Evolutionary conservation across 1,140 invertebrate species (phyloP).

Genomic region (Arctopsyche grandis): DNA sequence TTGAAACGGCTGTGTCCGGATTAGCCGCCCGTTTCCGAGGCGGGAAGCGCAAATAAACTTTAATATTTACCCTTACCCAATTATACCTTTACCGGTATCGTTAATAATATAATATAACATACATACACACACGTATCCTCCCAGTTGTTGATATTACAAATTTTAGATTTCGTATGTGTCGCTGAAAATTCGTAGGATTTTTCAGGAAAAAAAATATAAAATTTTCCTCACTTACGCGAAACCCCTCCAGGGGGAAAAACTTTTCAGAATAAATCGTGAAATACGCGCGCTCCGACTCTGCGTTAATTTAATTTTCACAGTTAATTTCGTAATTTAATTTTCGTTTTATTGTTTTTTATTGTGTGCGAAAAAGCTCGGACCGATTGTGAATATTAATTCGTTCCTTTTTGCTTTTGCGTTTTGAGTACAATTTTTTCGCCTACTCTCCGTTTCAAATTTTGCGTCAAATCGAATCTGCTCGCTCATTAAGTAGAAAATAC

Average conservation of each 20-base stretch:
- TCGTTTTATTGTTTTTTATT: conserved; percentile 24
- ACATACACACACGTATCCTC: neutral
- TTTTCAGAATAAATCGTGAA: conserved; percentile 24
- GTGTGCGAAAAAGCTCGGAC: conserved; percentile 30
- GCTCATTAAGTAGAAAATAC: no score
- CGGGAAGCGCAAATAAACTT: conserved; percentile 22
- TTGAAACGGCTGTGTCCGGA: conserved; percentile 16
- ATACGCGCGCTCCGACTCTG: neutral
- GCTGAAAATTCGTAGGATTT: neutral
- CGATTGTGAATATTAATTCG: conserved; percentile 32
- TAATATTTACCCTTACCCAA: conserved; percentile 29
- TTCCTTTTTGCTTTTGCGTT: neutral
- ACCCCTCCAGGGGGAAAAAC: neutral
- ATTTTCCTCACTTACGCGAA: neutral
- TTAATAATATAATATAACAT: neutral
- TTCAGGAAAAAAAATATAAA: neutral
- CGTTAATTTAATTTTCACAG: conserved; percentile 32
- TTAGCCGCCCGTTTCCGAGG: neutral
- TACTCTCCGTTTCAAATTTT: no score
- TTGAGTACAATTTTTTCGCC: no score
- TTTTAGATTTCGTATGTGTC: neutral
- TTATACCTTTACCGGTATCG: conserved; percentile 27
- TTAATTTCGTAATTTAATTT: conserved; percentile 31
- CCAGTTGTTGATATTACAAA: neutral
- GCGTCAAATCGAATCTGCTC: no score